phyloP scores from a whole-genome alignment of 2,888 invertebrate species.

The Trypoxylon attenuatum region DNA sequence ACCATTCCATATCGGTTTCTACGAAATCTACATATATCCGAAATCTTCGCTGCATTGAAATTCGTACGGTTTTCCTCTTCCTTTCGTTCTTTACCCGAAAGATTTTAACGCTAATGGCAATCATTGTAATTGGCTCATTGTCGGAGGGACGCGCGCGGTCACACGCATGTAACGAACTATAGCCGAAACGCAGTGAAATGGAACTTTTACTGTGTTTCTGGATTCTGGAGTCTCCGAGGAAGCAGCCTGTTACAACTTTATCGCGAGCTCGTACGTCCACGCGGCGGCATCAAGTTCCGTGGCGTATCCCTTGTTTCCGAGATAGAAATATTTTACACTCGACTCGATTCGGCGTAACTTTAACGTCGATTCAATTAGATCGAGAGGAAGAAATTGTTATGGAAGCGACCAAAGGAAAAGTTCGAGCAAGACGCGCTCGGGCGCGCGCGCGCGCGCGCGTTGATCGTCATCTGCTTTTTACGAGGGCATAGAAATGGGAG shows the following conservation, averaged over 20 bases:
- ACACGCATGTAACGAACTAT: too few species aligned
- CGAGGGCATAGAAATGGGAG: not conserved
- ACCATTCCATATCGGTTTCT: not conserved
- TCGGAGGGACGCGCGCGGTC: too few species aligned
- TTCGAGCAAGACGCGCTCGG: not conserved
- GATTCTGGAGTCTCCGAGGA: constrained; percentile 28
- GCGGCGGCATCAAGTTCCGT: constrained; percentile 14
- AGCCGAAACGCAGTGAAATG: too few species aligned
- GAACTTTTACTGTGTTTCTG: too few species aligned
- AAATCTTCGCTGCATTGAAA: constrained; percentile 51
- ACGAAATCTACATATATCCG: constrained; percentile 24
- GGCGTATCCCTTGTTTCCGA: constrained; percentile 9
- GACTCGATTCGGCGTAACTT: not conserved
- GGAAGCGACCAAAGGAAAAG: not conserved
- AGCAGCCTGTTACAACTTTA: constrained; percentile 54
- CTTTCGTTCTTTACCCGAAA: too few species aligned
- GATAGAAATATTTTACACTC: constrained; percentile 14
- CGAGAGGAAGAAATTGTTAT: too few species aligned
- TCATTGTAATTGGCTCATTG: too few species aligned
- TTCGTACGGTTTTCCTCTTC: too few species aligned
- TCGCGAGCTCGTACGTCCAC: constrained; percentile 27
- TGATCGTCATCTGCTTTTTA: not conserved
- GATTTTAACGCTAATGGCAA: constrained; percentile 49
- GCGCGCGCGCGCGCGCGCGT: too few species aligned
- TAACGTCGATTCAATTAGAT: constrained; percentile 19